A percentile compares a stretch with the other conserved stretches of the same genome.
Conservation (phyloP, 2,797 vertebrate genomes). For the Arrhamphus sclerolepis region DNA sequence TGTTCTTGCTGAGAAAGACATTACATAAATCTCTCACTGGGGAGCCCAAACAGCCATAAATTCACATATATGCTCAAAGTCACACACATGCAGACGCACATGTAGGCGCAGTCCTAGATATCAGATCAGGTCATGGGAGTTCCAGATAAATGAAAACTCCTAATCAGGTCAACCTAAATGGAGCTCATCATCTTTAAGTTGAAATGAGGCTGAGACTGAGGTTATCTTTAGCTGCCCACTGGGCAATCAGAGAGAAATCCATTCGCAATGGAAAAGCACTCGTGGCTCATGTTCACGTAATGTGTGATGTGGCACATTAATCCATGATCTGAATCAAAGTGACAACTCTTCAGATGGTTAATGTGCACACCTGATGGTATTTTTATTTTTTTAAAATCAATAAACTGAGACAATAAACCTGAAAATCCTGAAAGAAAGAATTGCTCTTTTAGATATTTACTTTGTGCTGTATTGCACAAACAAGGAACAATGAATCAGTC, state of each 20-base stretch:
- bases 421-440: conserved; percentile 6
- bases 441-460: not conserved
- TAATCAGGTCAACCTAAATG: conserved; percentile 79
- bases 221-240: conserved; percentile 72
- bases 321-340: conserved; percentile 51
- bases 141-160: conserved; percentile 63
- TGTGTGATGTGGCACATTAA: conserved; percentile 42
- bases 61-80: conserved; percentile 2
- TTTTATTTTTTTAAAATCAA: conserved; percentile 37
- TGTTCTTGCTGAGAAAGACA: conserved; percentile 44
- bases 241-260: conserved; percentile 60
- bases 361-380: conserved; percentile 8
- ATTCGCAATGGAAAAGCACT: conserved; percentile 38
- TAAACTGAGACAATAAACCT: conserved; percentile 27
- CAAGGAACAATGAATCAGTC: not conserved
- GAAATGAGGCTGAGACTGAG: conserved; percentile 72
- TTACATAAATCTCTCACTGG: conserved; percentile 42
- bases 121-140: conserved; percentile 56
- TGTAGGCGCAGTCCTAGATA: conserved; percentile 50
- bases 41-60: conserved; percentile 21
- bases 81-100: not conserved
- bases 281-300: conserved; percentile 39
- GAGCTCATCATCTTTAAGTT: conserved; percentile 74
- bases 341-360: conserved; percentile 31
- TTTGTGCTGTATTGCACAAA: conserved; percentile 1